These are phyloP conservation scores for Camponotus fellah DNA, from an alignment of 2,888 invertebrate genomes.

Conservation along the genomic window DNA sequence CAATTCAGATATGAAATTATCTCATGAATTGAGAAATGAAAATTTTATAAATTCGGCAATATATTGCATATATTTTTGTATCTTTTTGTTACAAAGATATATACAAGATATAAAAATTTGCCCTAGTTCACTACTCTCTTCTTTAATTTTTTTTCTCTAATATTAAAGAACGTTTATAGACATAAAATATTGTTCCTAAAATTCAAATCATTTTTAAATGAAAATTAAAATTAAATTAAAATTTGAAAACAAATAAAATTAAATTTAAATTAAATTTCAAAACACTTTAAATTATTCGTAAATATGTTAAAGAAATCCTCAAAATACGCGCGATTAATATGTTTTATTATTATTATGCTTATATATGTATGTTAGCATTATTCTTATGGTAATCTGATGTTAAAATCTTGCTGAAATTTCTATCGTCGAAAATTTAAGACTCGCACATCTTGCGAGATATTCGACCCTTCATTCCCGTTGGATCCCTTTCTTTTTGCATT, in stretches of 20 bases:
- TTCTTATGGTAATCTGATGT: neutral
- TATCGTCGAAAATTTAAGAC: slow-evolving; percentile 5
- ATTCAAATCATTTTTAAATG: too few species aligned
- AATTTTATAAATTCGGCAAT: neutral
- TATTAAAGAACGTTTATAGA: neutral
- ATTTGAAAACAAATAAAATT: too few species aligned
- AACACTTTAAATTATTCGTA: neutral
- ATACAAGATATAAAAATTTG: neutral
- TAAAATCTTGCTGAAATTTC: neutral
- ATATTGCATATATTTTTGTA: neutral
- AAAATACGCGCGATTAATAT: neutral
- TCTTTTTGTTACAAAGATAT: neutral
- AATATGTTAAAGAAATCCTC: neutral
- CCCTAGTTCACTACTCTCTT: neutral
- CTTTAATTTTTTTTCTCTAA: neutral
- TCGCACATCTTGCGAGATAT: slow-evolving; percentile 14
- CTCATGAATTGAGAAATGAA: neutral
- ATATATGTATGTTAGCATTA: neutral
- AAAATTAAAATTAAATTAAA: too few species aligned
- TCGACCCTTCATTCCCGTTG: slow-evolving; percentile 18
- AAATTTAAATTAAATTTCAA: too few species aligned
- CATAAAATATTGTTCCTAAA: too few species aligned
- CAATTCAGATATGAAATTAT: neutral
- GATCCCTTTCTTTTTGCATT: slow-evolving; percentile 32
- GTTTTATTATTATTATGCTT: neutral